Percentiles rank a stretch among this genome's conserved stretches.
These are phyloP conservation scores for Gambusia holbrooki DNA, from an alignment of 2,113 vertebrate species.

Conservation along the genomic window DNA sequence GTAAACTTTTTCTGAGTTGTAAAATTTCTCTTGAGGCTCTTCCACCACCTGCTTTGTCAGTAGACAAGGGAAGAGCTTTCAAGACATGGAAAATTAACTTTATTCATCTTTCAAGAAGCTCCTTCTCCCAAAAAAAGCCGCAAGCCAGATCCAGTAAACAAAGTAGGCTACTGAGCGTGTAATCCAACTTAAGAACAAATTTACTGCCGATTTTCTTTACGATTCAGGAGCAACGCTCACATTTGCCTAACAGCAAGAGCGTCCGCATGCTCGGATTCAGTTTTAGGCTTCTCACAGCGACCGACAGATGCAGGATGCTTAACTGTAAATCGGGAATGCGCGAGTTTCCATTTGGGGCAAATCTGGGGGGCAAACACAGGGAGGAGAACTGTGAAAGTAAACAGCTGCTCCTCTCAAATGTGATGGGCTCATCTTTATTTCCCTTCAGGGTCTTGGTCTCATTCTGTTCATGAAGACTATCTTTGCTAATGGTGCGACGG, in stretches of 20 bases:
- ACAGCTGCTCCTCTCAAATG: conserved; percentile 14
- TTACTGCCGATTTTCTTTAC: conserved; percentile 40
- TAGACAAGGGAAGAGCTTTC: conserved; percentile 24
- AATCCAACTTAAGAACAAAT: conserved; percentile 49
- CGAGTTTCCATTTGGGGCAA: conserved; percentile 34
- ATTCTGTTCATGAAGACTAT: conserved; percentile 22
- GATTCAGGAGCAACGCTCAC: conserved; percentile 39
- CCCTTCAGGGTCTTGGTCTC: conserved; percentile 23
- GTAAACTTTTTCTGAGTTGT: background rate
- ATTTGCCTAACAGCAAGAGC: conserved; percentile 41
- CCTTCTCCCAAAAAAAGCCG: conserved; percentile 34
- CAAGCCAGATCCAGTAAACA: conserved; percentile 49
- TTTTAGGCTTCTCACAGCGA: conserved; percentile 50
- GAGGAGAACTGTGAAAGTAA: background rate
- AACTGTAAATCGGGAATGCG: conserved; percentile 8
- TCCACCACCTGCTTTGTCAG: conserved; percentile 18
- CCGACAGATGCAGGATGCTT: conserved; percentile 14
- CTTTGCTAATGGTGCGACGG: conserved; percentile 30
- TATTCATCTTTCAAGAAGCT: conserved; percentile 46
- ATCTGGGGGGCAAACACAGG: conserved; percentile 42
- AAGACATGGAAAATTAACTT: conserved; percentile 24
- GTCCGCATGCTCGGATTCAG: conserved; percentile 16
- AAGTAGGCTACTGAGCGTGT: conserved; percentile 32
- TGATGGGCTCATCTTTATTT: conserved; percentile 7
- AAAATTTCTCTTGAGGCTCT: conserved; percentile 15